A percentile compares a stretch with the other conserved stretches of the same genome.
Evolutionary conservation across 2,797 vertebrate species (phyloP).

Genomic region (Tapirus indicus): DNA sequence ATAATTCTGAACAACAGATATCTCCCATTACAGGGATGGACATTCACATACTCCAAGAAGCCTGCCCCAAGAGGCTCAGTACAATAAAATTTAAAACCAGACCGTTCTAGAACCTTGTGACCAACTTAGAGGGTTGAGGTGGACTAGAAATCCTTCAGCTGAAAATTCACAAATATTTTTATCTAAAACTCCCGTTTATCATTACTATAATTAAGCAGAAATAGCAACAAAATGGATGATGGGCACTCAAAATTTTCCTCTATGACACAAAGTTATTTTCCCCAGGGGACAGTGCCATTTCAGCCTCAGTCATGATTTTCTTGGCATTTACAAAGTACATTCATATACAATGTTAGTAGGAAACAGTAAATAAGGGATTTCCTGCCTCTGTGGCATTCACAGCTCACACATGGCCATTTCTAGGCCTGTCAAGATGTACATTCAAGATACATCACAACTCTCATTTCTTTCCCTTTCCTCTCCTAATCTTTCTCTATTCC

Average conservation of each 20-base stretch:
- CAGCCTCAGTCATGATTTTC: background rate
- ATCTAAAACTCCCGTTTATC: background rate
- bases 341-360: background rate
- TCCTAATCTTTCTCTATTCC: background rate
- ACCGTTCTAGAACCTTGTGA: background rate
- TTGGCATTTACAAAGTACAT: background rate
- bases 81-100: background rate
- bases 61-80: background rate
- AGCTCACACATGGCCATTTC: background rate
- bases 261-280: background rate
- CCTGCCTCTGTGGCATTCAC: background rate
- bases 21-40: background rate
- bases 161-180: constrained; percentile 20
- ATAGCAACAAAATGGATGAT: background rate
- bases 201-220: background rate
- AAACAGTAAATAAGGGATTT: background rate
- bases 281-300: background rate
- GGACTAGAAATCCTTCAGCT: background rate
- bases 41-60: background rate
- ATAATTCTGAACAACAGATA: background rate
- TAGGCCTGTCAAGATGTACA: background rate
- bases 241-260: background rate
- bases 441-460: background rate
- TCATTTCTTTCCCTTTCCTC: background rate
- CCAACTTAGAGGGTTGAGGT: background rate